Evolutionary conservation across 2,888 invertebrate species (phyloP), one percentile per base, ranked within the genome.

Genomic region (Girardia tigrina): DNA sequence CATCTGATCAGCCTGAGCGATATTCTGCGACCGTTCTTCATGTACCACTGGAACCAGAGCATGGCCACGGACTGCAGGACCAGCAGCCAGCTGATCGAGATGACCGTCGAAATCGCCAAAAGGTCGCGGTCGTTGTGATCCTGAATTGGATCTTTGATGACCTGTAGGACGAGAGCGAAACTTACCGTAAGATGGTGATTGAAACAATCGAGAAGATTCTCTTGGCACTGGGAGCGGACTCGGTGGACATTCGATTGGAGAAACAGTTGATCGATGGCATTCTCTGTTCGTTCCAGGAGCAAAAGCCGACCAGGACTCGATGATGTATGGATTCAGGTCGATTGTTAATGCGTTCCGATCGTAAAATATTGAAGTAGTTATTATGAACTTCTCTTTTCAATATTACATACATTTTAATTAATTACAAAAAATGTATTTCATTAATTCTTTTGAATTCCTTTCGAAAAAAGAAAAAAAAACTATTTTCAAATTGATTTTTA

Each of bases 161-260:
- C 85, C 86, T 99, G 76, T 99, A 99, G 85, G 98, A 99, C 83
- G 98, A 98, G 85, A 95, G 97, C 83, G 98, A 99, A 85, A 94
- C 95, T 83, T 99, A 98, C 85, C 88, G 98, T 78, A 99, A 99
- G 87, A 99, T 99, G 98, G 98, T 98, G 0, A 98, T 99, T 94
- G 98, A 99, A 85, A 97, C 95, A 0, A 97, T 98, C 77, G 98
- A 99, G 83, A 97, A 97, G 86, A 94, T 95, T 77, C 92, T 97
- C 88, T 92, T 91, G 1, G 94, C 94, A 85, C 87, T 97, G 78
- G 98, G 98, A 23, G 94, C 97, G 0, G 92, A 94, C 0, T 98
- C 98, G 82, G 94, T 99, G 73, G 98, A 99, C 85, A 93, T 94
- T 0, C 88, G 97, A 70, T 86, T 99, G 1, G 98, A 99, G 84